Base-by-base conservation (phyloP, 2,888 invertebrate genomes). In the Ditula angustiorana region DNA sequence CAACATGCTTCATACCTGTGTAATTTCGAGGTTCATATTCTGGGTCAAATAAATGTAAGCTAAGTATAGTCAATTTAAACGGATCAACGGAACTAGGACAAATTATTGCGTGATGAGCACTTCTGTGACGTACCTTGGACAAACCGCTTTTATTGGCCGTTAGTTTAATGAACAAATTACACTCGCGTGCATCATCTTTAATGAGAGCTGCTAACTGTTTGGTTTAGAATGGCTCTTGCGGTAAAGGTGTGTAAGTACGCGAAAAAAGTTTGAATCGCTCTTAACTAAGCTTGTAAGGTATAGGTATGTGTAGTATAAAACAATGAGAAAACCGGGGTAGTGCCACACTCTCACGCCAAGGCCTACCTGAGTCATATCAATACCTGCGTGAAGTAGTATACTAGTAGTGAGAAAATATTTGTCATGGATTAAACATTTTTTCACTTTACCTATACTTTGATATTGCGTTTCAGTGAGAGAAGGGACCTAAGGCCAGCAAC, bases 11-110 rank as follows among this genome's bases (percentile, higher is more conserved):
- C 5, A 5, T 26, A 23, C 28, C 30, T 16, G 30, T 19, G 30
- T 21, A 33, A 26, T 41, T 30, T 72, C 72, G 67, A 73, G 76
- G 76, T 75, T 75, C 75, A 79, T 66, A 77, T 80, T 78, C 73
- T 83, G 81, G 87, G 86, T 85, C 85, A 81, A 78, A 81, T 78
- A 79, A 85, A 83, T 83, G 70, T 77, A 74, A 75, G 71, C 72
- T 80, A 83, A 85, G 82, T 84, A 83, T 78, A 80, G 74, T 72
- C 88, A 89, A 90, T 90, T 90, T 86, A 81, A 82, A 72, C 85
- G 83, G 88, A 90, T 90, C 87, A 87, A 84, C 83, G 81, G 74
- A 88, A 88, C 79, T 87, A 76, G 89, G 85, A 71, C 89, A 86
- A 80, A 82, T 84, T 83, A 86, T 78, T 79, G 72, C 74, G 80